A percentile compares a stretch with the other conserved stretches of the same genome.
Conservation (phyloP, 2,797 vertebrate genomes). For the Pseudochaenichthys georgianus region DNA sequence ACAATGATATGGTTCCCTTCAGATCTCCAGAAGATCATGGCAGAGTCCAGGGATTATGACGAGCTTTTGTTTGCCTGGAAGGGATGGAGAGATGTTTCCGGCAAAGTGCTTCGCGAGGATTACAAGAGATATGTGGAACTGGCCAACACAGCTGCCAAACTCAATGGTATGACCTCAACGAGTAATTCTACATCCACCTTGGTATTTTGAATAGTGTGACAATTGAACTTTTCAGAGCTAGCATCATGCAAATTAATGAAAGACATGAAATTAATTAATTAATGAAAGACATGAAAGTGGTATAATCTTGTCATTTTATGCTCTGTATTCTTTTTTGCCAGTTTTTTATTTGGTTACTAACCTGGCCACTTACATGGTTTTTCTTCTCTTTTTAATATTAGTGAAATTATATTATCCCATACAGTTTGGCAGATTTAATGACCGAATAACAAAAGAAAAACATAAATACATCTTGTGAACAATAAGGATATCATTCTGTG, state of each 20-base stretch:
- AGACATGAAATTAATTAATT: no score
- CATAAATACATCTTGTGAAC: no score
- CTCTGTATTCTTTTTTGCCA: neutral
- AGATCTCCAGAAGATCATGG: conserved; percentile 94
- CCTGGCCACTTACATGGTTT: no score
- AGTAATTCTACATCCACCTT: conserved; percentile 15
- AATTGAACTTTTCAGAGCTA: neutral
- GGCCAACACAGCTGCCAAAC: conserved; percentile 91
- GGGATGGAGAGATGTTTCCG: conserved; percentile 92
- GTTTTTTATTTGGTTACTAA: neutral
- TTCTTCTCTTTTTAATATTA: no score
- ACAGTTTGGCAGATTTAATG: no score
- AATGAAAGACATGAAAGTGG: neutral
- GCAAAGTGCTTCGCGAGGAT: conserved; percentile 85
- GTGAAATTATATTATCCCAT: no score
- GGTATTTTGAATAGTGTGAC: neutral
- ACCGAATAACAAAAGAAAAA: no score
- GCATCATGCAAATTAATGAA: no score
- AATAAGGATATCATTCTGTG: no score
- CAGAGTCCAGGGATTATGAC: conserved; percentile 90
- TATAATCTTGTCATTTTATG: neutral
- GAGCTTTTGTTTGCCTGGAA: conserved; percentile 94
- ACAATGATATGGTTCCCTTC: conserved; percentile 30
- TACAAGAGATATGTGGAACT: conserved; percentile 93
- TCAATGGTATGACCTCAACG: conserved; percentile 88